These are phyloP conservation scores for Clarias gariepinus DNA, from an alignment of 2,113 vertebrate species.

Conservation along the genomic window DNA sequence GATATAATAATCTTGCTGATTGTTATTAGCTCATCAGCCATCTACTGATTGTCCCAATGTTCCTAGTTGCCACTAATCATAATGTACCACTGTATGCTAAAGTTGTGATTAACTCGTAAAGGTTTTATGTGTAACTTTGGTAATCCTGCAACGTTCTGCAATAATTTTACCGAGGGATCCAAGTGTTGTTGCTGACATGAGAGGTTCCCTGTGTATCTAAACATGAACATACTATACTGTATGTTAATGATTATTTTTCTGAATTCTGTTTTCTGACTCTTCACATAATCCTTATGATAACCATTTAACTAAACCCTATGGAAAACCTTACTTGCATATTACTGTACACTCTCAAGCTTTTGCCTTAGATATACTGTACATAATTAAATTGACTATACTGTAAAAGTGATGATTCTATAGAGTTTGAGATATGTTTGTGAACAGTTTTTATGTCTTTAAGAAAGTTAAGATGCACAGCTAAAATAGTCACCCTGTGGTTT, in stretches of 20 bases:
- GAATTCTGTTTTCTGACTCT: neutral
- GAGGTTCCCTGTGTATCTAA: neutral
- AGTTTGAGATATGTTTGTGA: neutral
- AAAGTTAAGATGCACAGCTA: too few species aligned
- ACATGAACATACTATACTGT: neutral
- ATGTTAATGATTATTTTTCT: neutral
- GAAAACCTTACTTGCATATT: neutral
- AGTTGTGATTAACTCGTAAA: neutral
- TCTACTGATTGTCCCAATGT: neutral
- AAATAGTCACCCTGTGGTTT: too few species aligned
- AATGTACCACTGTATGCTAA: neutral
- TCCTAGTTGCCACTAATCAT: neutral
- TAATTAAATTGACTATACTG: neutral
- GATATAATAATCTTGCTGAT: neutral
- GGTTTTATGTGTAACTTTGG: neutral
- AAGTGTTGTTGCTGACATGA: neutral
- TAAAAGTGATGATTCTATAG: neutral
- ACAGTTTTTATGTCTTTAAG: neutral
- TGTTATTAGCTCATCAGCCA: neutral
- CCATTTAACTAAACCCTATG: neutral
- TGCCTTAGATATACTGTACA: too few species aligned
- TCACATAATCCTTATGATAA: neutral
- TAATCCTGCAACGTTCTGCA: neutral
- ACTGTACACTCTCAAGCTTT: neutral
- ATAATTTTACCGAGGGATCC: neutral